phyloP scores from a whole-genome alignment of 92 coral and sea anemone species.

The Bergia sp. region DNA sequence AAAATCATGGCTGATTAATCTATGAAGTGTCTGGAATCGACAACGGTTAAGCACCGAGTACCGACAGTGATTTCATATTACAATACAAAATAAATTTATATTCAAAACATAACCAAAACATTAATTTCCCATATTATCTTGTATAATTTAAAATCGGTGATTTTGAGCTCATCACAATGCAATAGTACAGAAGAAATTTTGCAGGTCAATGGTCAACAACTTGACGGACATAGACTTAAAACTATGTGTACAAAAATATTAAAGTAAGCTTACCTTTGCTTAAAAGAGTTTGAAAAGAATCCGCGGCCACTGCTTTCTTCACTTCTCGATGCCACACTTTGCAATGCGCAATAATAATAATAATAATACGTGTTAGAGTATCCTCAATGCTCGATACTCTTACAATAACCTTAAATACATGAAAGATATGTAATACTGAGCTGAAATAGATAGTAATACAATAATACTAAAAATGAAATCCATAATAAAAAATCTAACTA shows the following conservation, averaged over 20 bases:
- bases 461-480: too few relatives aligned
- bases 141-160: conserved; percentile 1
- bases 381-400: too few relatives aligned
- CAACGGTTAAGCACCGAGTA: conserved; percentile 9
- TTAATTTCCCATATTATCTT: background rate
- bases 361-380: too few relatives aligned
- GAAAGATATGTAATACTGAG: too few relatives aligned
- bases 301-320: conserved; percentile 24
- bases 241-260: conserved; percentile 8
- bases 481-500: too few relatives aligned
- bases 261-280: conserved; percentile 5
- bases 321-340: conserved; percentile 19
- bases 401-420: too few relatives aligned
- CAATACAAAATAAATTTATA: background rate
- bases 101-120: background rate
- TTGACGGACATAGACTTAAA: background rate
- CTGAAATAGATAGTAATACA: too few relatives aligned
- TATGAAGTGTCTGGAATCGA: conserved; percentile 10
- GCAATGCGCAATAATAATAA: background rate
- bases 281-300: conserved; percentile 30
- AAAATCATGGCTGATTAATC: conserved; percentile 2
- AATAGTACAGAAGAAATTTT: background rate
- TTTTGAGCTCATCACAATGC: background rate
- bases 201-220: conserved; percentile 1
- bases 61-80: background rate